Conservation (phyloP, 1,140 invertebrate species). For the Megalonaias nervosa region DNA sequence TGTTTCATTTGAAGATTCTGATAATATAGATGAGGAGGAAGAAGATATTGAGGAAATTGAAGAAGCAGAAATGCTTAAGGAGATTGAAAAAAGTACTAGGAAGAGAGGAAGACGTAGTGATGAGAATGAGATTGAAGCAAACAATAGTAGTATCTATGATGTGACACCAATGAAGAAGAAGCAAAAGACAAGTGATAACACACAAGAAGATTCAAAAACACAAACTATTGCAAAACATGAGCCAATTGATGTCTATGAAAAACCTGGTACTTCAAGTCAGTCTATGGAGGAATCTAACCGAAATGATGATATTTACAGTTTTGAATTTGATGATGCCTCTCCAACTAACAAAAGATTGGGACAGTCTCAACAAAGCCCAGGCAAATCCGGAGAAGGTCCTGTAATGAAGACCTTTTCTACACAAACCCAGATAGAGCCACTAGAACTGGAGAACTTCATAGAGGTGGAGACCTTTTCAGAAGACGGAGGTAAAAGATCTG, state of each 20-base stretch:
- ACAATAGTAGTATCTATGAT: background rate
- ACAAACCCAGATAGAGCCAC: conserved; percentile 50
- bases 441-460: conserved; percentile 52
- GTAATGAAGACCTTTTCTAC: conserved; percentile 46
- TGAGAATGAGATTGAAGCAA: conserved; percentile 16
- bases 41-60: conserved; percentile 40
- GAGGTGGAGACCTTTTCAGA: conserved; percentile 65
- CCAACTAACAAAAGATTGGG: conserved; percentile 19
- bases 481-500: conserved; percentile 58
- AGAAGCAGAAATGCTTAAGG: conserved; percentile 17
- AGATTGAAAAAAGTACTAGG: conserved; percentile 26
- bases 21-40: conserved; percentile 21
- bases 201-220: conserved; percentile 16
- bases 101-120: conserved; percentile 26
- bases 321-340: conserved; percentile 44
- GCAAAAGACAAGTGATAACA: conserved; percentile 21
- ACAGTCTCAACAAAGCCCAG: conserved; percentile 20
- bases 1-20: conserved; percentile 5
- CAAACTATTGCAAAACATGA: conserved; percentile 11
- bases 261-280: conserved; percentile 2
- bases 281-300: background rate
- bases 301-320: conserved; percentile 43
- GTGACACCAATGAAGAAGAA: conserved; percentile 28
- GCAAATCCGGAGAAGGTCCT: conserved; percentile 25
- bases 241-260: background rate